Conservation (phyloP, 2,797 vertebrate genomes). For the Malacoctenus gilli region DNA sequence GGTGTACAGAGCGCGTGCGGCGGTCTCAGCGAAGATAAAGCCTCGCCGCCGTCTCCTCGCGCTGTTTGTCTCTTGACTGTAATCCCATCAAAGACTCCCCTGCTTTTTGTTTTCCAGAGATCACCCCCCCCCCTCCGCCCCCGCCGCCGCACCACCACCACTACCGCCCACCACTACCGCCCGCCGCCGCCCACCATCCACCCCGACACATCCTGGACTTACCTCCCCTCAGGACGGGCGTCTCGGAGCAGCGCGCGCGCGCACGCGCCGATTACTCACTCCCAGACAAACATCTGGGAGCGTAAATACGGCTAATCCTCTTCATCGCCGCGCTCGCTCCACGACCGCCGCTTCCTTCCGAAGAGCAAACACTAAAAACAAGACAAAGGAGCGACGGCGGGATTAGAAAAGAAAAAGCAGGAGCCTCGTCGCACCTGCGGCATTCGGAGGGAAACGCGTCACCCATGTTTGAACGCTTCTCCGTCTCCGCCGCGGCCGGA, state of each 20-base stretch:
- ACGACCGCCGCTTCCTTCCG: conserved; percentile 34
- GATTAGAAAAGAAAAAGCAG: conserved; percentile 23
- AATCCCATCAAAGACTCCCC: conserved; percentile 75
- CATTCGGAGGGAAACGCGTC: conserved; percentile 28
- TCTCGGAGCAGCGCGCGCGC: conserved; percentile 51
- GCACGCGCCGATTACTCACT: conserved; percentile 67
- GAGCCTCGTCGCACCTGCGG: conserved; percentile 3
- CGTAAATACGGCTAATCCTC: conserved; percentile 70
- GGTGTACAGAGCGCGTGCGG: conserved; percentile 61
- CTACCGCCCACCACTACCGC: too few species aligned
- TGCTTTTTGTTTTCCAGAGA: conserved; percentile 63
- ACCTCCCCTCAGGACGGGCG: conserved; percentile 54
- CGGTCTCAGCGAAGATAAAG: conserved; percentile 64
- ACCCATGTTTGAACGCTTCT: conserved; percentile 27
- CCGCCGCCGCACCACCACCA: too few species aligned
- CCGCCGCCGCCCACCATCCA: too few species aligned
- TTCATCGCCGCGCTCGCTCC: conserved; percentile 45
- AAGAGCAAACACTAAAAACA: conserved; percentile 54
- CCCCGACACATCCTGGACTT: conserved; percentile 45
- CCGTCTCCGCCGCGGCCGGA: not conserved
- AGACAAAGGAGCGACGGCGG: conserved; percentile 26
- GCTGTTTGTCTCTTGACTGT: conserved; percentile 68
- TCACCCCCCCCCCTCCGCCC: too few species aligned
- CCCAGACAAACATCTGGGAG: conserved; percentile 72
- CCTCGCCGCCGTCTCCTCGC: conserved; percentile 42